phyloP scores from a whole-genome alignment of 2,797 vertebrate species.

The Malacoctenus gilli region DNA sequence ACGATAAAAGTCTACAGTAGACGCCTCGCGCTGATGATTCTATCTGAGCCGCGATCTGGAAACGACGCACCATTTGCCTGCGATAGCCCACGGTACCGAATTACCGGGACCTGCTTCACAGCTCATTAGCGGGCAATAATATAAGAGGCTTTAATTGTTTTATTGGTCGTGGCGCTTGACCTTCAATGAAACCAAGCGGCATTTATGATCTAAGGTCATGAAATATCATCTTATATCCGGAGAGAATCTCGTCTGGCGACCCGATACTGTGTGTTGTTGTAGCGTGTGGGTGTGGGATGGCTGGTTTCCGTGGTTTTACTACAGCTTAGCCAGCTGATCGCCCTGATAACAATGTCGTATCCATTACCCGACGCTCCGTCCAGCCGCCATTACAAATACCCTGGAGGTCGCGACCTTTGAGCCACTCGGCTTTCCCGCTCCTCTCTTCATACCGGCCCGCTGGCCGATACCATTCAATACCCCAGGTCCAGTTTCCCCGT shows the following conservation, averaged over 20 bases:
- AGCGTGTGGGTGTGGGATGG: constrained; percentile 45
- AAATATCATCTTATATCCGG: constrained; percentile 44
- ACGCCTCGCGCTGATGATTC: constrained; percentile 27
- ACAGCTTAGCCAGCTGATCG: constrained; percentile 70
- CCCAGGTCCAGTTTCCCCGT: constrained; percentile 75
- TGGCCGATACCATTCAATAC: constrained; percentile 76
- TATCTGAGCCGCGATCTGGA: constrained; percentile 48
- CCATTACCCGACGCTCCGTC: constrained; percentile 65
- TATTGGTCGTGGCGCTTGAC: constrained; percentile 34
- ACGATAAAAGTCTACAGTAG: constrained; percentile 14
- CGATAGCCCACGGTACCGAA: constrained; percentile 50
- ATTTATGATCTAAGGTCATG: constrained; percentile 10
- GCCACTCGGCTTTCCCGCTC: constrained; percentile 56
- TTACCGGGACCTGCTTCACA: constrained; percentile 56
- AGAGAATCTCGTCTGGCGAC: constrained; percentile 25
- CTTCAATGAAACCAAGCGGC: constrained; percentile 28
- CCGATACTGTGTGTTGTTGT: constrained; percentile 53
- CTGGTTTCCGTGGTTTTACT: constrained; percentile 62
- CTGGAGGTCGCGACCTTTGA: constrained; percentile 65
- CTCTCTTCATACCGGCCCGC: constrained; percentile 55
- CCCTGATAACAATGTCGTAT: constrained; percentile 65
- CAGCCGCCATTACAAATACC: constrained; percentile 65
- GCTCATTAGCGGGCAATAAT: constrained; percentile 60
- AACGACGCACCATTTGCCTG: constrained; percentile 60
- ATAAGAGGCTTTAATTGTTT: constrained; percentile 41